Percentiles rank a stretch among this genome's conserved stretches.
Evolutionary conservation across 2,888 invertebrate genomes (phyloP).

Genomic region (Volucella zonaria): DNA sequence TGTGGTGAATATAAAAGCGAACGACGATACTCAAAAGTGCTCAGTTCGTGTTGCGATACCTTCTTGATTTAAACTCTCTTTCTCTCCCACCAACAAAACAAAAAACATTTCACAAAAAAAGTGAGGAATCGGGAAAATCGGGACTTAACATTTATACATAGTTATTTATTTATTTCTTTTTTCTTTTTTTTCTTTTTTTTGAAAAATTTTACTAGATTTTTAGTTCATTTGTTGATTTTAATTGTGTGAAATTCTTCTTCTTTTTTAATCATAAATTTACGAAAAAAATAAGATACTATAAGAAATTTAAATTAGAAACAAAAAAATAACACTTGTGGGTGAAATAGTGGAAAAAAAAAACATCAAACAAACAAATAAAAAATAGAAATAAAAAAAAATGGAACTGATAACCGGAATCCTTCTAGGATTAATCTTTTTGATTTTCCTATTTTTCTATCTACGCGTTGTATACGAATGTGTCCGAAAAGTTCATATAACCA

Average conservation of each 20-base stretch:
- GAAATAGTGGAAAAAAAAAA: conserved; percentile 4
- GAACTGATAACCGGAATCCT: conserved; percentile 69
- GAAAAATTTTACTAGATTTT: too few relatives aligned
- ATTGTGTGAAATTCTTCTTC: too few relatives aligned
- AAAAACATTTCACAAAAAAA: not conserved
- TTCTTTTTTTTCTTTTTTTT: too few relatives aligned
- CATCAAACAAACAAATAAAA: conserved; percentile 3
- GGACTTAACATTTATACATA: conserved; percentile 24
- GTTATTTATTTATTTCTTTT: not conserved
- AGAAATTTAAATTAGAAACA: not conserved
- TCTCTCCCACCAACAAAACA: not conserved
- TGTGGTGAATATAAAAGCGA: conserved; percentile 70
- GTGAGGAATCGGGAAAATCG: conserved; percentile 6
- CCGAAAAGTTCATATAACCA: conserved; percentile 75
- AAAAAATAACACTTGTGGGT: not conserved
- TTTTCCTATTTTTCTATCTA: conserved; percentile 75
- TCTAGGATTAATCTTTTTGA: conserved; percentile 65
- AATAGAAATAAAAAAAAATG: conserved; percentile 61
- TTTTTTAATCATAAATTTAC: not conserved
- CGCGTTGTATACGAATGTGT: conserved; percentile 75
- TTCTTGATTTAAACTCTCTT: conserved; percentile 47
- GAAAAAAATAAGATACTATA: conserved; percentile 6
- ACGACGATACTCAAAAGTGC: conserved; percentile 62
- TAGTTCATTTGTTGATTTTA: too few relatives aligned
- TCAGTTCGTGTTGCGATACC: conserved; percentile 72